Base-by-base conservation (phyloP, 2,113 vertebrate genomes). In the Myotis yumanensis region DNA sequence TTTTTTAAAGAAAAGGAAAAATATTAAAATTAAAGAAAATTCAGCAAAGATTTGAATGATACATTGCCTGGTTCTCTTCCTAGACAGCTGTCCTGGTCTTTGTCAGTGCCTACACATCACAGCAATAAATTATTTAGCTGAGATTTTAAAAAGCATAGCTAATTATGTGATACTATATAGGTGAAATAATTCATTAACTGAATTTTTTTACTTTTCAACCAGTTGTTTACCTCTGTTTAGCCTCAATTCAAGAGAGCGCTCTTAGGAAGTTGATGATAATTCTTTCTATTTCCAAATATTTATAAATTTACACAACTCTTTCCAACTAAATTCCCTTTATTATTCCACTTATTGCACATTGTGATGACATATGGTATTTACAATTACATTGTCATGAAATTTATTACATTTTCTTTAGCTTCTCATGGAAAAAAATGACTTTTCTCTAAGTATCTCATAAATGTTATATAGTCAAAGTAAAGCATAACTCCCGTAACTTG, bases 231-330 rank as follows among this genome's bases (percentile, higher is more conserved):
- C 12, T 9, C 62, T 89, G 3, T 30, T 54, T 87, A 66, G 2
- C 22, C 15, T 93, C 52, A 52, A 11, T 5, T 25, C 1, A 8
- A 52, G n/a, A 48, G 4, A 57, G 1, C 87, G 16, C n/a, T 80
- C 51, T 82, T 82, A 46, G 16, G 5, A 66, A 66, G 8, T 8
- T 59, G 20, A 85, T 76, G 57, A 46, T 76, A 51, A 66, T 62
- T 87, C 14, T 87, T 59, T 83, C 18, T 88, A 57, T 59, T 96
- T 91, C 15, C 54, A 92, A 93, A 80, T 93, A 92, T 52, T 85
- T 88, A 15, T 51, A 69, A 80, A 48, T 14, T 76, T 20, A 84
- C 5, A 20, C 3, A 83, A 37, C n/a, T 23, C 3, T 51, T 51
- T 73, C 5, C 23, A 93, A 9, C 0, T 76, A 81, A 35, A 75